Percentiles rank a stretch among this genome's conserved stretches.
Evolutionary conservation across 2,113 vertebrate species (phyloP).

Genomic region (Diphyllodes magnificus): DNA sequence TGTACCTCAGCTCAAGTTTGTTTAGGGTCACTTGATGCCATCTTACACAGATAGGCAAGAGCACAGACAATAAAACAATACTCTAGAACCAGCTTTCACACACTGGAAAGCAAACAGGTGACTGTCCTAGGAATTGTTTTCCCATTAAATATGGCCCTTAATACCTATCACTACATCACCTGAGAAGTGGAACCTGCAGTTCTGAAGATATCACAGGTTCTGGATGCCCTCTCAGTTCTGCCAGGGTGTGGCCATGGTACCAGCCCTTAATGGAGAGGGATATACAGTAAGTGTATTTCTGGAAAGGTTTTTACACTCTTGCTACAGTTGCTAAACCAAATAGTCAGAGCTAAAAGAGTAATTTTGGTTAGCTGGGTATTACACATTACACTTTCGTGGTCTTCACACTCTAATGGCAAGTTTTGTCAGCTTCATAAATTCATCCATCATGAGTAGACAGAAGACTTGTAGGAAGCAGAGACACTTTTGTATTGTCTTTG

Average conservation of each 20-base stretch:
- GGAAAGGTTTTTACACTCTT: neutral
- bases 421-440: slow-evolving; percentile 8
- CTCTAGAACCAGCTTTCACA: neutral
- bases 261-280: neutral
- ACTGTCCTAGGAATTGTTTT: neutral
- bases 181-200: neutral
- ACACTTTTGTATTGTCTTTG: neutral
- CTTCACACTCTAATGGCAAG: neutral
- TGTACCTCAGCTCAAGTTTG: neutral
- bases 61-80: neutral
- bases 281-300: neutral
- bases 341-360: neutral
- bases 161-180: neutral
- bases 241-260: neutral
- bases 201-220: neutral
- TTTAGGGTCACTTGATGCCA: neutral
- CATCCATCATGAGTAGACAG: neutral
- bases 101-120: neutral
- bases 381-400: neutral
- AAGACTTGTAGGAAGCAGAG: neutral
- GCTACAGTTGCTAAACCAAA: neutral
- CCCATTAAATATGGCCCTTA: neutral
- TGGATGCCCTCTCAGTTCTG: neutral
- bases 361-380: neutral
- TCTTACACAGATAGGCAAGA: neutral